phyloP scores from a whole-genome alignment of 2,113 vertebrate genomes.

The Malurus elegans region DNA sequence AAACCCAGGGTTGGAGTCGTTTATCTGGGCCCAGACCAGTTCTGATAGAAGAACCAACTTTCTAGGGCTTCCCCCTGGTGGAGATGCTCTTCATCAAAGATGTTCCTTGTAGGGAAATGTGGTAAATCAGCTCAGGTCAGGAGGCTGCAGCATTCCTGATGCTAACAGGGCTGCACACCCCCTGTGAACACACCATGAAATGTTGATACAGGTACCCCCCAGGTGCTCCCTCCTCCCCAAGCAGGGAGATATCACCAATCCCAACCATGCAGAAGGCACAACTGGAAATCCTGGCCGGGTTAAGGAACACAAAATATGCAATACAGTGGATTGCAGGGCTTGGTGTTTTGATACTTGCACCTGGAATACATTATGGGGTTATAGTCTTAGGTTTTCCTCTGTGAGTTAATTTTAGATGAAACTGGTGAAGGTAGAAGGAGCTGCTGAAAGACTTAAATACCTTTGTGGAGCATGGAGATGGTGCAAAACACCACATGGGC shows the following conservation, averaged over 20 bases:
- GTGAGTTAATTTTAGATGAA: neutral
- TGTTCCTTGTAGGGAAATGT: neutral
- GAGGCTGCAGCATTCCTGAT: neutral
- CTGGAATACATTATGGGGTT: neutral
- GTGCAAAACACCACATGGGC: neutral
- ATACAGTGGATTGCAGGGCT: neutral
- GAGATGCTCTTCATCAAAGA: neutral
- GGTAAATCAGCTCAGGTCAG: neutral
- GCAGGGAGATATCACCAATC: neutral
- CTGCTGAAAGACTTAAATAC: neutral
- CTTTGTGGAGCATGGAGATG: neutral
- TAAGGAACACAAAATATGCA: neutral
- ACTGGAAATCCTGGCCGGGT: neutral
- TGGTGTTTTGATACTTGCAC: neutral
- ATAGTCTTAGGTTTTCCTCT: neutral
- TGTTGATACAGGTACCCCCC: neutral
- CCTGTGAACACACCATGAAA: rapidly evolving
- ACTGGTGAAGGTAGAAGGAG: neutral
- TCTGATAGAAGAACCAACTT: neutral
- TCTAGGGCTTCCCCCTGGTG: neutral
- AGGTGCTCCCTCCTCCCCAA: neutral
- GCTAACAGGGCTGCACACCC: no score
- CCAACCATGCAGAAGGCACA: neutral
- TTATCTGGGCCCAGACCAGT: neutral
- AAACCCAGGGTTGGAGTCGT: neutral